Evolutionary conservation across 2,113 vertebrate species (phyloP).

Genomic region (Odontophorus gujanensis): DNA sequence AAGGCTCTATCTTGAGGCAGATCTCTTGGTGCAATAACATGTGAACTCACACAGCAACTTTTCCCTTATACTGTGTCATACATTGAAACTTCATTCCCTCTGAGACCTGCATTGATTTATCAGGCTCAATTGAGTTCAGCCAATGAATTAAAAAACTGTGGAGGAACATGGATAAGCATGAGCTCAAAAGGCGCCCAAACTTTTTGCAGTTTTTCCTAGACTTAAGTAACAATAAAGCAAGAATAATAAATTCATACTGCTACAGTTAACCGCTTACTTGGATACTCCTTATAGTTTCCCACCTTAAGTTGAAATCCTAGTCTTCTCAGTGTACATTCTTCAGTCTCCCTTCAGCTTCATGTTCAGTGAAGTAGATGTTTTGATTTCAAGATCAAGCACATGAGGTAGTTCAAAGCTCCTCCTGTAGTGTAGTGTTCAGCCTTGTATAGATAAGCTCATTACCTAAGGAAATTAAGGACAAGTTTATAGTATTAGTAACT

Average conservation of each 20-base stretch:
- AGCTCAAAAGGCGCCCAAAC: background rate
- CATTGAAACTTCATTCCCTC: background rate
- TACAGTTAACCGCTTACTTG: background rate
- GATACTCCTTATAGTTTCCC: background rate
- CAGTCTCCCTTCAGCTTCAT: background rate
- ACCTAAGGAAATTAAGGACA: background rate
- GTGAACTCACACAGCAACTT: background rate
- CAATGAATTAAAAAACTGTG: background rate
- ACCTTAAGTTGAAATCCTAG: background rate
- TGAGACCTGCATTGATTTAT: background rate
- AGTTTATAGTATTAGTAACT: background rate
- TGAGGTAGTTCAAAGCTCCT: background rate
- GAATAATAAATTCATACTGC: background rate
- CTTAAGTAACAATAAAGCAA: background rate
- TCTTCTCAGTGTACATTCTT: background rate
- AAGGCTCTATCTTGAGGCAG: background rate
- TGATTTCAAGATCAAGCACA: background rate
- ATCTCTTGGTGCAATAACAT: background rate
- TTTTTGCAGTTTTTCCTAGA: background rate
- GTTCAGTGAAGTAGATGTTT: background rate
- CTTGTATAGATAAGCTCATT: background rate
- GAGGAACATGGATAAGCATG: fast-evolving
- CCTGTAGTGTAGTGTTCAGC: background rate
- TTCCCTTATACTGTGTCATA: background rate
- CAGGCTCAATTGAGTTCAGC: background rate